phyloP scores from a whole-genome alignment of 2,888 invertebrate species.

The Lycaena phlaeas region DNA sequence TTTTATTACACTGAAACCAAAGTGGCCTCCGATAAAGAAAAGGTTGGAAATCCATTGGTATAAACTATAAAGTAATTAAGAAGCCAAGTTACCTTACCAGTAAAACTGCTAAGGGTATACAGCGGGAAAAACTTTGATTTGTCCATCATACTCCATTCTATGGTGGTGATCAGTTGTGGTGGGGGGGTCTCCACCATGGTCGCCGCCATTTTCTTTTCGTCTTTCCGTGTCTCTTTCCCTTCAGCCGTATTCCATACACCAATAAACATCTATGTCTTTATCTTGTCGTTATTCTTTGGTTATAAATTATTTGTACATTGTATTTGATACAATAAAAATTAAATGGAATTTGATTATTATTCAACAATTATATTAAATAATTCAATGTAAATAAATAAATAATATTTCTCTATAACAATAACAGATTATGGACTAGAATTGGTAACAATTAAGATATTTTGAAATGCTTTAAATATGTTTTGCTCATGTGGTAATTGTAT shows the following conservation, averaged over 20 bases:
- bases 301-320: constrained; percentile 18
- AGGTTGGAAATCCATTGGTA: no score
- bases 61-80: not conserved
- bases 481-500: constrained; percentile 25
- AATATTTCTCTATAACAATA: constrained; percentile 17
- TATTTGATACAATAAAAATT: constrained; percentile 25
- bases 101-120: constrained; percentile 90
- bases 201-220: constrained; percentile 38
- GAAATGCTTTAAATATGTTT: constrained; percentile 29
- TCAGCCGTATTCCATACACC: constrained; percentile 31
- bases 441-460: constrained; percentile 30
- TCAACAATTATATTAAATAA: not conserved
- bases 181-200: constrained; percentile 73
- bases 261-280: constrained; percentile 33
- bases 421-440: constrained; percentile 20
- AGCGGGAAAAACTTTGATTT: constrained; percentile 94
- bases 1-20: no score
- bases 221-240: constrained; percentile 20
- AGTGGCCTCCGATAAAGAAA: no score
- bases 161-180: constrained; percentile 81
- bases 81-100: constrained; percentile 66
- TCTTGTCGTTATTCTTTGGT: constrained; percentile 17
- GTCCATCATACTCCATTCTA: constrained; percentile 99
- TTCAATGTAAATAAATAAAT: constrained; percentile 13
- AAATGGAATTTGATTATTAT: constrained; percentile 19